phyloP scores from a whole-genome alignment of 1,140 invertebrate genomes.

The Megalonaias nervosa region DNA sequence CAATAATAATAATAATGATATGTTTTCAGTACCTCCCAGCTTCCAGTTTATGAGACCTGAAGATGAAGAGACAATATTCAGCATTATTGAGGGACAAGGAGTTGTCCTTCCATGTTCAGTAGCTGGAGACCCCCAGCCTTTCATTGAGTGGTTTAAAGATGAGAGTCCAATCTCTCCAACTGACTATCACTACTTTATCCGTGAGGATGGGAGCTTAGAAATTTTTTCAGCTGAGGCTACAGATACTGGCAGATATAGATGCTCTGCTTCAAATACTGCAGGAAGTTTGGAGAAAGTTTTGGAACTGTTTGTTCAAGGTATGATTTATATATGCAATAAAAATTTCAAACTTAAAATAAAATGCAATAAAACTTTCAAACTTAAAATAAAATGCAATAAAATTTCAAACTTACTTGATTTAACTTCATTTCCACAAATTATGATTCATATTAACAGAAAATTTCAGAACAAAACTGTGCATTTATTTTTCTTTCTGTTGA shows the following conservation, averaged over 20 bases:
- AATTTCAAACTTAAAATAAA: too few species aligned
- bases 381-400: not conserved
- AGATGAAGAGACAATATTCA: conserved; percentile 79
- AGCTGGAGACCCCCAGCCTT: conserved; percentile 66
- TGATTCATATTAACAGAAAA: too few species aligned
- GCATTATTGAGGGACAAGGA: conserved; percentile 71
- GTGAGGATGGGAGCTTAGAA: conserved; percentile 69
- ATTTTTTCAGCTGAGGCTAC: conserved; percentile 67
- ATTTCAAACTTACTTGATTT: too few species aligned
- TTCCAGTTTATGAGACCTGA: conserved; percentile 72
- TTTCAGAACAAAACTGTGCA: too few species aligned
- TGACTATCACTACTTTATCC: conserved; percentile 65
- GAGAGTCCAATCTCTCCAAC: conserved; percentile 66
- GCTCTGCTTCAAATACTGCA: conserved; percentile 72
- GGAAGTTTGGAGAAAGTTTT: conserved; percentile 69
- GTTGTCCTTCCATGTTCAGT: conserved; percentile 70
- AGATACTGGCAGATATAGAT: conserved; percentile 72
- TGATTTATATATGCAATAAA: conserved; percentile 13
- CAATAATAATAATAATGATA: not conserved
- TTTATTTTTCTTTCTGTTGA: too few species aligned
- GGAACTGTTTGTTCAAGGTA: conserved; percentile 67
- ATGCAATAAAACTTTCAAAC: too few species aligned
- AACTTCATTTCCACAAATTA: too few species aligned
- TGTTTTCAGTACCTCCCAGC: conserved; percentile 64
- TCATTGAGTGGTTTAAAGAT: conserved; percentile 65